Conservation (phyloP, 2,113 vertebrate genomes). For the Rissa tridactyla region DNA sequence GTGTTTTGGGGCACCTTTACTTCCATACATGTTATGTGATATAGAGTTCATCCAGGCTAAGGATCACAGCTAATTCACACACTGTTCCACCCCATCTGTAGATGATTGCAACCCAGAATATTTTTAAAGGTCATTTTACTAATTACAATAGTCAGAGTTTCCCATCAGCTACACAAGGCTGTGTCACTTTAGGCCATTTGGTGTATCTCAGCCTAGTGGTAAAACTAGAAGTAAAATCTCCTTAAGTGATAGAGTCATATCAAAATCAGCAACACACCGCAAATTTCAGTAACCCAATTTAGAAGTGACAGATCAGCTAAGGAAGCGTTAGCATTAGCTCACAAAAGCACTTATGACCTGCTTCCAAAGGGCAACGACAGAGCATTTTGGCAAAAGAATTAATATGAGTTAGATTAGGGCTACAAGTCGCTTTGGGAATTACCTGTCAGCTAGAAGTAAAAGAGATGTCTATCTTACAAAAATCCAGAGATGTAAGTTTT, state of each 20-base stretch:
- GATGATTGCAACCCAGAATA: not conserved
- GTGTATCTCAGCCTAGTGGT: not conserved
- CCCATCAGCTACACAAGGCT: not conserved
- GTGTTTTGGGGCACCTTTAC: not conserved
- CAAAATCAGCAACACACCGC: not conserved
- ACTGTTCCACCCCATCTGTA: not conserved
- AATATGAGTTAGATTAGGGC: not conserved
- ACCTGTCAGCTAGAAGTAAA: not conserved
- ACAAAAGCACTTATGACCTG: not conserved
- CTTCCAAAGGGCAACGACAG: not conserved
- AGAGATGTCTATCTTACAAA: not conserved
- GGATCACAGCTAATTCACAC: not conserved
- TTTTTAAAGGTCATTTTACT: not conserved
- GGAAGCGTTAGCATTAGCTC: not conserved
- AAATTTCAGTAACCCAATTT: not conserved
- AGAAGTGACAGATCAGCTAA: not conserved
- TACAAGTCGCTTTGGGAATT: not conserved
- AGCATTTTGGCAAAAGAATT: not conserved
- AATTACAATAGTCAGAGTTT: not conserved
- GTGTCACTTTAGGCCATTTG: not conserved
- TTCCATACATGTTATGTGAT: not conserved
- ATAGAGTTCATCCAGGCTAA: not conserved
- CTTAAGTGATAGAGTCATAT: not conserved
- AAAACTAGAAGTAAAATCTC: not conserved
- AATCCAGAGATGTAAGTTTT: slow-evolving; percentile 53